Percentiles rank a stretch among this genome's conserved stretches.
Conservation (phyloP, 2,797 vertebrate species). For the Hemitrygon akajei region DNA sequence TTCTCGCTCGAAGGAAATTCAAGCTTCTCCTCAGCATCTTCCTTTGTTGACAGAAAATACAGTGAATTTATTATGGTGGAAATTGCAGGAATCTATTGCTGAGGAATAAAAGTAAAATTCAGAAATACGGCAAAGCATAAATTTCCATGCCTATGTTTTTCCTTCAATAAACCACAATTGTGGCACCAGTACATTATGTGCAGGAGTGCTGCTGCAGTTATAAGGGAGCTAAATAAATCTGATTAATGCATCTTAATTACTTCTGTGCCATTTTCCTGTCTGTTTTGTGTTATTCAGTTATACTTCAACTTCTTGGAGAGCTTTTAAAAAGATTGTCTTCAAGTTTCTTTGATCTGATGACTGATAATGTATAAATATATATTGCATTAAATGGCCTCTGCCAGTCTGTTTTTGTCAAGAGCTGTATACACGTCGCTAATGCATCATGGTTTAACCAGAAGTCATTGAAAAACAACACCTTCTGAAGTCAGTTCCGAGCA, state of each 20-base stretch:
- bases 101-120: background rate
- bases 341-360: conserved; percentile 35
- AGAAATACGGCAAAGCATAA: background rate
- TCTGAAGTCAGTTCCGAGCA: conserved; percentile 67
- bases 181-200: background rate
- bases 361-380: conserved; percentile 35
- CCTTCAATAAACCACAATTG: background rate
- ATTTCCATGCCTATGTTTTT: background rate
- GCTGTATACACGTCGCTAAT: conserved; percentile 34
- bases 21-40: background rate
- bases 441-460: conserved; percentile 50
- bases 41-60: background rate
- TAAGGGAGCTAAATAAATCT: conserved; percentile 9
- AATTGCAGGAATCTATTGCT: background rate
- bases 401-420: conserved; percentile 34
- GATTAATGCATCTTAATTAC: conserved; percentile 7
- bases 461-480: conserved; percentile 60
- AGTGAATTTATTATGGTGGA: background rate
- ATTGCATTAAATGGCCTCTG: conserved; percentile 27
- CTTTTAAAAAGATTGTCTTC: conserved; percentile 5
- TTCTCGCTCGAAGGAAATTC: background rate
- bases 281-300: background rate
- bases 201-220: background rate
- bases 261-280: background rate
- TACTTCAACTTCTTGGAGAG: conserved; percentile 22